Conservation (phyloP, 2,888 invertebrate genomes). For the Kuschelorhynchus macadamiae region DNA sequence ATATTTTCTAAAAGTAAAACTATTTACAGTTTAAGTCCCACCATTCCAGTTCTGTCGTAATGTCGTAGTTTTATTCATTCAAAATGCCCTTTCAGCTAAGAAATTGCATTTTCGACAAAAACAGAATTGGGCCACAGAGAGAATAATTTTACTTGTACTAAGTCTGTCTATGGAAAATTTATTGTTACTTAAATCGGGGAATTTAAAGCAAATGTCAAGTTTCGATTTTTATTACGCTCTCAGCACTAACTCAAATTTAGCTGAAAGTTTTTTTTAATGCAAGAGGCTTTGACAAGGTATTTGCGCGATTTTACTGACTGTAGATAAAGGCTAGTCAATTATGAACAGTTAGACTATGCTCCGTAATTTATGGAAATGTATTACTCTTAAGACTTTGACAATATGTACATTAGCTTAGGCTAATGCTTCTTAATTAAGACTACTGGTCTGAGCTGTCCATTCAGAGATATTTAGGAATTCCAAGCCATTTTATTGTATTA, state of each 20-base stretch:
- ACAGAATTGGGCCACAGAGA: too few species aligned
- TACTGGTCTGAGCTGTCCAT: neutral
- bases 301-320: slow-evolving; percentile 6
- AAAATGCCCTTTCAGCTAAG: too few species aligned
- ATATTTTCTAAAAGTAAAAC: too few species aligned
- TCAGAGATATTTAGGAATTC: too few species aligned
- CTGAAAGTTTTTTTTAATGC: slow-evolving; percentile 14
- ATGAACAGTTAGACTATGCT: slow-evolving; percentile 7
- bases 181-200: slow-evolving; percentile 27
- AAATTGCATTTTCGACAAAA: too few species aligned
- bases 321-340: neutral
- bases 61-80: too few species aligned
- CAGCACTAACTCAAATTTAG: neutral
- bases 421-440: neutral
- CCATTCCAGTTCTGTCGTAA: too few species aligned
- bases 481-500: too few species aligned
- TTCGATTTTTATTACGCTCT: slow-evolving; percentile 25
- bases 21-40: too few species aligned
- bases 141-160: too few species aligned
- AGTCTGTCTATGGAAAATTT: neutral
- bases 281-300: neutral
- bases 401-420: neutral
- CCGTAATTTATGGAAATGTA: neutral
- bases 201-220: slow-evolving; percentile 22
- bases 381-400: neutral